Base-by-base conservation (phyloP, 2,113 vertebrate species). In the Carlito syrichta region DNA sequence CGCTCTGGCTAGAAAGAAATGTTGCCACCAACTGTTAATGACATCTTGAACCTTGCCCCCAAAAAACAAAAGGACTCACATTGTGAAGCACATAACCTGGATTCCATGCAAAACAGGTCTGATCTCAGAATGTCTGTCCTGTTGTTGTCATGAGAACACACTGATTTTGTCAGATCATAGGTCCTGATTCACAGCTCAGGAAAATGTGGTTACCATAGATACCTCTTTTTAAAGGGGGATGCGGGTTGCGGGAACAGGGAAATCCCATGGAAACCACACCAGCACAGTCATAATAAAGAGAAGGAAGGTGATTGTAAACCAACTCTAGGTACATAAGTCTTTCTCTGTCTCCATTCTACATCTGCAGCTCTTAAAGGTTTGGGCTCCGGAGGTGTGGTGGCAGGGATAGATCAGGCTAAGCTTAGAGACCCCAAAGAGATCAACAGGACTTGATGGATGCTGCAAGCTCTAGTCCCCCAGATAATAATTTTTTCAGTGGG, bases 171-270 rank as follows among this genome's bases (percentile, higher is more conserved):
- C 78, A 93, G 86, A 87, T 96, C 69, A 14, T 76, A 68, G 86
- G 86, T 84, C 91, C 96, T 91, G 91, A 68, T 97, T 95, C 97
- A 92, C 86, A 95, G 89, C 92, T 86, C 86, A 97, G 83, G 84
- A 93, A 93, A 96, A 58, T 71, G 86, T 94, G 89, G 96, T 98
- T 97, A 85, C 97, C 96, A 97, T 97, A 95, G 97, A 96, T 94
- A 96, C 95, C 48, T 89, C 63, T 85, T 96, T 96, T 81, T 40
- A 85, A 94, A 95, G 92, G 88, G 81, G 88, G 82, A 16, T 83
- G 54, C 66, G 27, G 30, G 50, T 45, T 86, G 62, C 82, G 38
- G 86, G 63, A 77, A 54, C 32, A 93, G 74, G 60, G 69, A 96
- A 95, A 82, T 62, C 82, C 78, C 45, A 4, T 20, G 48, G 78